phyloP scores from a whole-genome alignment of 1,140 invertebrate genomes.

The Lamellibrachia luymesi region DNA sequence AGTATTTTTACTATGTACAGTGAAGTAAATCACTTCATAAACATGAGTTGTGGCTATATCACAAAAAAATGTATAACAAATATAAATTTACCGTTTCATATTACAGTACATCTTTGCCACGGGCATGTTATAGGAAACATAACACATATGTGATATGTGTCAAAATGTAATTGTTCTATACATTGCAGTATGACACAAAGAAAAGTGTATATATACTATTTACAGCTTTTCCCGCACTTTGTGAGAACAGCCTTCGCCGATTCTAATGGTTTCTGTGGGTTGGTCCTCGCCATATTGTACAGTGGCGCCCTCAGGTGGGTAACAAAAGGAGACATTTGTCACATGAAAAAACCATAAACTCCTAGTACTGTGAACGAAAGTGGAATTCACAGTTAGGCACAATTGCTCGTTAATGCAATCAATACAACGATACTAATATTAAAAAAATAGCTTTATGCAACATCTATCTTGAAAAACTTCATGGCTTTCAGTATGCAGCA shows the following conservation, averaged over 20 bases:
- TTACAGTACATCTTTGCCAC: too few relatives aligned
- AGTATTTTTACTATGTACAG: not conserved
- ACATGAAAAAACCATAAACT: too few relatives aligned
- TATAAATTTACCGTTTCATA: too few relatives aligned
- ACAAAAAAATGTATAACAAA: too few relatives aligned
- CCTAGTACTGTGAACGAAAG: not conserved
- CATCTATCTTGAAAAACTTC: not conserved
- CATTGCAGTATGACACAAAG: too few relatives aligned
- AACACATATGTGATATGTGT: too few relatives aligned
- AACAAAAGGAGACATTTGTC: not conserved
- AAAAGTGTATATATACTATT: not conserved
- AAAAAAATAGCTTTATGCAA: not conserved
- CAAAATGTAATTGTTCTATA: too few relatives aligned
- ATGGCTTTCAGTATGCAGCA: too few relatives aligned
- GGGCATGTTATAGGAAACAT: too few relatives aligned
- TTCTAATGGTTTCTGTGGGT: slow-evolving; percentile 19
- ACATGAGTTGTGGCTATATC: too few relatives aligned
- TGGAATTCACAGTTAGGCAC: not conserved
- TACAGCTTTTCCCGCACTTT: slow-evolving; percentile 19
- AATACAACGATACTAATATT: not conserved
- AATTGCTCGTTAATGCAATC: not conserved
- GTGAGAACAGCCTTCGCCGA: slow-evolving; percentile 12
- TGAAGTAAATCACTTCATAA: too few relatives aligned
- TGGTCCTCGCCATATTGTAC: slow-evolving; percentile 24
- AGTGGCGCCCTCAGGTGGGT: slow-evolving; percentile 24